These are phyloP conservation scores for Crotalus helleri DNA, from an alignment of 2,113 vertebrate genomes.

Conservation along the genomic window DNA sequence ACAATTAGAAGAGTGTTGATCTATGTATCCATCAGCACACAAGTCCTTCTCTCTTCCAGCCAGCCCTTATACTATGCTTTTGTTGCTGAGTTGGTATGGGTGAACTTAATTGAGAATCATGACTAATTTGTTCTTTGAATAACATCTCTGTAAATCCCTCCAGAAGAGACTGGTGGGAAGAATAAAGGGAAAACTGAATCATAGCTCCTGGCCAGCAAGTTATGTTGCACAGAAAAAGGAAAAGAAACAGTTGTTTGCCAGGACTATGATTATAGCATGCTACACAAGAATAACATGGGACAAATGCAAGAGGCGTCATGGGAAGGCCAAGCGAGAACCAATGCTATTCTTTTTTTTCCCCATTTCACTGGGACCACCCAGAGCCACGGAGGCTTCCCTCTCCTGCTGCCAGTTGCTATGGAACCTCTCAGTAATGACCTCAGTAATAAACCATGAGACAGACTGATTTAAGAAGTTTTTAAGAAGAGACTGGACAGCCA, in stretches of 20 bases:
- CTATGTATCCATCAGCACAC: neutral
- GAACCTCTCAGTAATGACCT: neutral
- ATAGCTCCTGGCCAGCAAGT: conserved; percentile 1
- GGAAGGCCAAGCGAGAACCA: neutral
- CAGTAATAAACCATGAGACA: neutral
- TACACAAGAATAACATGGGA: neutral
- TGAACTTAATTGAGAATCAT: neutral
- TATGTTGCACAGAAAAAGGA: conserved; percentile 9
- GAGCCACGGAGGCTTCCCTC: neutral
- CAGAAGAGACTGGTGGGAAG: neutral
- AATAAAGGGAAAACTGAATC: conserved; percentile 9
- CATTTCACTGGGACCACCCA: neutral
- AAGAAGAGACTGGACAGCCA: no score
- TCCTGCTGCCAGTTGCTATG: neutral
- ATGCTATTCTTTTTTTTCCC: neutral
- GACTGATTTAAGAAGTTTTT: neutral
- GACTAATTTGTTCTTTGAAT: conserved; percentile 34
- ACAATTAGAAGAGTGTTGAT: neutral
- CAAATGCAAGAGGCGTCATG: neutral
- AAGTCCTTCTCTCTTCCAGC: neutral
- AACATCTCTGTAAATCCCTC: conserved; percentile 16
- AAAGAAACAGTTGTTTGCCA: neutral
- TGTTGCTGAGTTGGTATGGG: neutral
- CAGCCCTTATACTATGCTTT: neutral
- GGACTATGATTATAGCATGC: neutral